Evolutionary conservation across 2,797 vertebrate genomes (phyloP), one percentile per base, ranked within the genome.

Genomic region (Helarctos malayanus): DNA sequence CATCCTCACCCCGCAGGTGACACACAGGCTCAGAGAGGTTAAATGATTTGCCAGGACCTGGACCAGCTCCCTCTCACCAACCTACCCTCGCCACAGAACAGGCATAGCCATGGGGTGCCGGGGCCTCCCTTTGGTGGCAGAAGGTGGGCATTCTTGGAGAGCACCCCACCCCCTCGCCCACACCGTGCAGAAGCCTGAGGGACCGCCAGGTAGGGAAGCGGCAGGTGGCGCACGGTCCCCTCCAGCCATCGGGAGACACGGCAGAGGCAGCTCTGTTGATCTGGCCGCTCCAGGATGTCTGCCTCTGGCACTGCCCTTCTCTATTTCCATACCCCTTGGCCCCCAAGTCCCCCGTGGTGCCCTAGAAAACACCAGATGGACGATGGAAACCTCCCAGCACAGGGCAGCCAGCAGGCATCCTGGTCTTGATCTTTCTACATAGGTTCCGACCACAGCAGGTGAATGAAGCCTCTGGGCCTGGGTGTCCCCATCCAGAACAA

Each of bases 151-250:
- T 16, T 21, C 71, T 47, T 29, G 0, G 32, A 45, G 29, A n/a
- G 15, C 47, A 13, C 23, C 29, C 80, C 3, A 12, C 7, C 1
- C 5, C 16, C 38, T 63, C 8, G 0, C 6, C 27, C 8, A 0
- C 65, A 89, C 18, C 7, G 19, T 54, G 0, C 21, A 29, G 79
- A 49, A 54, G 15, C 57, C 79, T 1, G 59, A 47, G 52, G 35
- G 23, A 27, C 54, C 27, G 9, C 73, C 92, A 19, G 12, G 16
- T 12, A 10, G 18, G 38, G 59, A n/a, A 14, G 49, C 2, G 59
- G 49, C 47, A 7, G 29, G 38, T 1, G n/a, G 38, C 18, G 2
- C 12, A 0, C 3, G 59, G 54, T 59, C 5, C 59, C 23, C 14
- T 69, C 19, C 7, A 23, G 69, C 21, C 19, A 2, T 0, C 1